Evolutionary conservation across 2,888 invertebrate species (phyloP), one percentile per base, ranked within the genome.

Genomic region (Laspeyria flexula): DNA sequence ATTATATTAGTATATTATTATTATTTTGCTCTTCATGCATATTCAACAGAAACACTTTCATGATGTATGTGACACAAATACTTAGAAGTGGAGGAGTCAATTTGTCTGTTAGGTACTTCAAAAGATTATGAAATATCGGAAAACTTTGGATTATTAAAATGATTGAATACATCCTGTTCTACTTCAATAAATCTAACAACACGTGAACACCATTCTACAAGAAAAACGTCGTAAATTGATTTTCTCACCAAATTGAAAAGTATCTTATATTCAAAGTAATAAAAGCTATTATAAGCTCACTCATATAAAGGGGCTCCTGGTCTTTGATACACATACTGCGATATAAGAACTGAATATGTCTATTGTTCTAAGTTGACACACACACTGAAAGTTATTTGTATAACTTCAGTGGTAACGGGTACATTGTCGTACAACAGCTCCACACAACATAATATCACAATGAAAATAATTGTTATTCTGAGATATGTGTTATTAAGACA

Each of bases 391-490:
- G 59, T n/a, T 49, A 39, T 53, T 50, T 52, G 55, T 48, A 54
- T 51, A 57, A 57, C 52, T 54, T 59, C 53, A 45, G 34, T 18
- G 27, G 40, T 35, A 67, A 56, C 50, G 43, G 46, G 38, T 49
- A 59, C 63, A 65, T 62, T 71, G 65, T 63, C 59, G 41, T 44
- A 35, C 52, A 44, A 47, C 48, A 46, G 44, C 47, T 57, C 52
- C 40, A 48, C 31, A 38, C 31, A 13, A 39, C 11, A 46, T 54
- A 61, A 49, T 50, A 65, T 55, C 47, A 53, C 50, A 54, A 54
- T 66, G 41, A 63, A 31, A 54, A 61, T 52, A 48, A 70, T 66
- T 66, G 43, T 63, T 66, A 60, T 66, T 63, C 57, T 47, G 43
- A 49, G 38, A 53, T 62, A 47, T 56, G 38, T 54, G 30, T 39